A percentile compares a stretch with the other conserved stretches of the same genome.
phyloP scores from a whole-genome alignment of 2,797 vertebrate genomes.

The Pseudomugil tenellus region DNA sequence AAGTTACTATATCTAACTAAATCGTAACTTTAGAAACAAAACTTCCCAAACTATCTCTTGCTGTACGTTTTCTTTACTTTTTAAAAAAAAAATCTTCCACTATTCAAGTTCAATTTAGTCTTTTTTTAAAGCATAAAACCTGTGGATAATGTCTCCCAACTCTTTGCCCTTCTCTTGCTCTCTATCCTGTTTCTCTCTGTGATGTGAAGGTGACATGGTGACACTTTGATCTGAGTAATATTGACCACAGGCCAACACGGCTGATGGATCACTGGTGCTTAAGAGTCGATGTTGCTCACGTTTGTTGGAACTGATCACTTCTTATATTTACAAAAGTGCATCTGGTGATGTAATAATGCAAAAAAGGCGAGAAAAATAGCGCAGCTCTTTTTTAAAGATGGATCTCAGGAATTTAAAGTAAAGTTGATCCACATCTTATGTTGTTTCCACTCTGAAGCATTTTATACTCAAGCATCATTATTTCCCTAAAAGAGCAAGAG shows the following conservation, averaged over 20 bases:
- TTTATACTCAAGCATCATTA: neutral
- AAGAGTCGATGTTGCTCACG: conserved; percentile 70
- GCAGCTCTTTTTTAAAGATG: neutral
- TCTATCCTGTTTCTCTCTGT: conserved; percentile 42
- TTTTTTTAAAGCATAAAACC: conserved; percentile 1
- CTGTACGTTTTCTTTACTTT: neutral
- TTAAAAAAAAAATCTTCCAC: neutral
- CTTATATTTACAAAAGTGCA: conserved; percentile 24
- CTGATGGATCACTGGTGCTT: conserved; percentile 71
- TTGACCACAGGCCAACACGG: conserved; percentile 72
- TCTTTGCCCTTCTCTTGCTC: conserved; percentile 7
- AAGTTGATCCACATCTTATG: neutral
- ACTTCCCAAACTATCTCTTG: conserved; percentile 13
- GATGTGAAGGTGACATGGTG: conserved; percentile 77
- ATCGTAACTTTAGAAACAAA: too few relatives aligned
- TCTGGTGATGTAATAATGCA: conserved; percentile 16
- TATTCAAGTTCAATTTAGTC: conserved; percentile 7
- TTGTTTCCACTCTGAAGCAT: neutral
- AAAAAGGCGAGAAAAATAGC: conserved; percentile 14
- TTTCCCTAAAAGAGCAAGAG: conserved; percentile 30
- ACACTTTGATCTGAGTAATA: conserved; percentile 76
- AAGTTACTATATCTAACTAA: conserved; percentile 40
- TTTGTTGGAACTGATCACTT: conserved; percentile 58
- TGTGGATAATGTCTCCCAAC: conserved; percentile 1
- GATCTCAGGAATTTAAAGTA: neutral